A percentile compares a stretch with the other conserved stretches of the same genome.
These are phyloP conservation scores for Sarcophaga subvicina DNA, from an alignment of 2,888 invertebrate genomes.

Conservation along the genomic window DNA sequence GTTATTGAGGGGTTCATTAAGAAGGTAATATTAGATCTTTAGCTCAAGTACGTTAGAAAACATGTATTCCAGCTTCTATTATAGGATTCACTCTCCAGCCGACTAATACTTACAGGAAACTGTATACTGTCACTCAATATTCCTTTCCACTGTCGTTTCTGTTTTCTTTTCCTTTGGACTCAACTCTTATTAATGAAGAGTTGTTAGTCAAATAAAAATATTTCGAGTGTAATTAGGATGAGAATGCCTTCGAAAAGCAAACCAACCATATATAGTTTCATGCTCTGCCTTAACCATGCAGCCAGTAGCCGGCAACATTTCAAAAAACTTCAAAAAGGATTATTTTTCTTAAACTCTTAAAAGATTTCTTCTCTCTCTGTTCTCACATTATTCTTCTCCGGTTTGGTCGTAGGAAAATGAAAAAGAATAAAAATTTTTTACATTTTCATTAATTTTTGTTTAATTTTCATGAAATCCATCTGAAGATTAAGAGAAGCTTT, in stretches of 20 bases:
- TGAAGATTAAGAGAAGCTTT: no score
- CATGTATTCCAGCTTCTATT: neutral
- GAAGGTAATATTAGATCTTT: no score
- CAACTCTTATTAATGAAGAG: slow-evolving; percentile 12
- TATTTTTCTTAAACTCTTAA: neutral
- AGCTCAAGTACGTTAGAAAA: no score
- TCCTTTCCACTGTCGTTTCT: neutral
- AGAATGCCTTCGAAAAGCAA: neutral
- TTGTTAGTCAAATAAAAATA: slow-evolving; percentile 38
- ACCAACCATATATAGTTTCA: neutral
- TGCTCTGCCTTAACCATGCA: neutral
- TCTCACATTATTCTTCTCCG: no score
- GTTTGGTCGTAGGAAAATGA: no score
- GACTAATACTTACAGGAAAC: neutral
- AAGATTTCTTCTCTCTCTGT: no score
- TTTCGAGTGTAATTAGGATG: slow-evolving; percentile 26
- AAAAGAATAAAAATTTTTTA: no score
- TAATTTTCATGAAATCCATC: no score
- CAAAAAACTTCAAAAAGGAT: neutral
- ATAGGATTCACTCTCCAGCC: neutral
- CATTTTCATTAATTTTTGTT: no score
- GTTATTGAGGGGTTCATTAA: no score
- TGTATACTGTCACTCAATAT: no score
- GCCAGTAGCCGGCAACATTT: neutral
- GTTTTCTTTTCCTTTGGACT: neutral